Base-by-base conservation (phyloP, 2,888 invertebrate species). In the Himalopsyche kuldschensis region DNA sequence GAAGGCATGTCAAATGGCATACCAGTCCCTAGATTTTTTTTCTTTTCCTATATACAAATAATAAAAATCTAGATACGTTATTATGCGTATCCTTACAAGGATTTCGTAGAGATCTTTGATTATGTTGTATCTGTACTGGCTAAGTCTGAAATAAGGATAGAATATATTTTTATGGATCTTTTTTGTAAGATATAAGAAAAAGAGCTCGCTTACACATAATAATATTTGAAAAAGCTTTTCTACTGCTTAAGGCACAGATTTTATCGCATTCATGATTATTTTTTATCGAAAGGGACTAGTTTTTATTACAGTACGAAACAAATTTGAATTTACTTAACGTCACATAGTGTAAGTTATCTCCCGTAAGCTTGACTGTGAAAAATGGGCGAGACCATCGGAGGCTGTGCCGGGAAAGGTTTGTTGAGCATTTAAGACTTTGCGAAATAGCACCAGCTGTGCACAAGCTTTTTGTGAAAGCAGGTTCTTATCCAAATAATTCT, bases 351-450 rank as follows among this genome's bases (percentile, higher is more conserved):
- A 55, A 55, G 20, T 76, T 81, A 76, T 81, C 76, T 81, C 75
- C 31, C 15, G 32, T 76, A 81, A 81, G 81, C 55, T 27, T 76
- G 30, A 32, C 31, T 76, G 48, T 48, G 76, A 76, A 76, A 76
- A 81, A 47, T 48, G 31, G 48, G 48, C 76, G 20, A 55, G 41
- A 31, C 76, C 55, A 76, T 31, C 24, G 46, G 30, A 75, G 1
- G 55, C 20, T 55, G 20, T 5, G 17, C 31, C 75, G 76, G 24
- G 48, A 76, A 55, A 81, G 48, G 76, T 81, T 20, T 10, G 30
- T 48, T 76, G 55, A 81, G 81, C 76, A 76, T 81, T 80, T 81
- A 76, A 81, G 81, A 76, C 81, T 55, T 55, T 48, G 47, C 47
- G 35, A 63, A 81, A 48, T 76, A 32, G 48, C 76, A 75, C 76